Conservation (phyloP, 2,113 vertebrate species). For the Hippocampus comes region DNA sequence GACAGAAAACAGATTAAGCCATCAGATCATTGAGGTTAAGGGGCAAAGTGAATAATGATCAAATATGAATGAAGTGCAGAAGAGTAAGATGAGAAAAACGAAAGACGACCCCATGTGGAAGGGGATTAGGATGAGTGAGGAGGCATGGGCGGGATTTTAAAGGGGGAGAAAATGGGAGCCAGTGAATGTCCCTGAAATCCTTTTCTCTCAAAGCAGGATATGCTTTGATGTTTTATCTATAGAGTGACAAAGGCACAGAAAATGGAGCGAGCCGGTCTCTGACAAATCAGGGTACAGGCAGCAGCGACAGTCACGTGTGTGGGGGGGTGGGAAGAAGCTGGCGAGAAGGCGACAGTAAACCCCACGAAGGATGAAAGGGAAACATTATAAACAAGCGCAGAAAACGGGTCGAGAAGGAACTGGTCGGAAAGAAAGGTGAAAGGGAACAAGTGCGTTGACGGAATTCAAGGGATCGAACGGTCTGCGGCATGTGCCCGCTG, state of each 20-base stretch:
- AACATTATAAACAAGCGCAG: constrained; percentile 16
- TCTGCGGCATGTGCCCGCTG: constrained; percentile 33
- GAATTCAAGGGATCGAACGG: constrained; percentile 7
- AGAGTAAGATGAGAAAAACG: constrained; percentile 18
- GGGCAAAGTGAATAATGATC: constrained; percentile 23
- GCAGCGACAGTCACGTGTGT: constrained; percentile 45
- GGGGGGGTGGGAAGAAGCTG: constrained; percentile 41
- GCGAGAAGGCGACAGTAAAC: constrained; percentile 31
- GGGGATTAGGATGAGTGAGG: constrained; percentile 46
- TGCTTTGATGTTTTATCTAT: constrained; percentile 73
- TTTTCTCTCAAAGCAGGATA: constrained; percentile 54
- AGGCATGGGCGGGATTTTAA: constrained; percentile 39
- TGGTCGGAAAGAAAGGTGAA: constrained; percentile 1
- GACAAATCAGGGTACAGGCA: constrained; percentile 51
- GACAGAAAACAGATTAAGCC: constrained; percentile 12
- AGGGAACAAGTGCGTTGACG: constrained; percentile 17
- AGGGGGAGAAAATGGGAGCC: constrained; percentile 55
- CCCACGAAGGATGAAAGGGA: constrained; percentile 22
- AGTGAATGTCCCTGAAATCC: constrained; percentile 61
- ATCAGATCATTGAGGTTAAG: constrained; percentile 8
- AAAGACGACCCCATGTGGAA: constrained; percentile 19
- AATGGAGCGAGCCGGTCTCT: constrained; percentile 50
- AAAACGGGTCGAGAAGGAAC: constrained; percentile 23
- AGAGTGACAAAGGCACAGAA: constrained; percentile 57
- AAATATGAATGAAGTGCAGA: constrained; percentile 35